Percentiles rank a stretch among this genome's conserved stretches.
phyloP scores from a whole-genome alignment of 1,140 invertebrate species.

The Drosophila tsacasi region DNA sequence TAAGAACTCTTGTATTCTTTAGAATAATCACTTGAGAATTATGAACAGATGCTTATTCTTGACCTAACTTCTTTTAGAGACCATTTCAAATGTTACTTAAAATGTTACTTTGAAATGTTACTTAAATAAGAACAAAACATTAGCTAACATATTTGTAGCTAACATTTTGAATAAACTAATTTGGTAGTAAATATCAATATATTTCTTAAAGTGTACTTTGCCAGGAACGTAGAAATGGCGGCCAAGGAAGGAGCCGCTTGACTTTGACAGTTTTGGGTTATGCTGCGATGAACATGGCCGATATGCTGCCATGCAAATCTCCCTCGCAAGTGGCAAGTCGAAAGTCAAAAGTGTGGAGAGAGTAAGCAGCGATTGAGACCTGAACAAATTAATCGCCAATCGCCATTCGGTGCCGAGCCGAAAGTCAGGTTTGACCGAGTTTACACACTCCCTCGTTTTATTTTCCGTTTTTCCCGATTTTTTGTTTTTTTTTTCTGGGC shows the following conservation, averaged over 20 bases:
- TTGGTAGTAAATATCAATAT: accelerated
- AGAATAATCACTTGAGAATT: not conserved
- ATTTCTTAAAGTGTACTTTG: slow-evolving; percentile 10
- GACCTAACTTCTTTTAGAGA: not conserved
- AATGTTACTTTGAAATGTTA: too few relatives aligned
- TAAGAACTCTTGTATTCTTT: accelerated
- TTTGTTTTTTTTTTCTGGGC: not conserved
- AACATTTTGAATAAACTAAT: not conserved
- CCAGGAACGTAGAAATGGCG: slow-evolving; percentile 6
- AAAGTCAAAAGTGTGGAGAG: slow-evolving; percentile 8
- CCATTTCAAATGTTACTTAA: too few relatives aligned
- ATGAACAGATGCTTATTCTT: not conserved
- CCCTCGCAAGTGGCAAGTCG: slow-evolving; percentile 39
- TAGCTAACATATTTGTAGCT: too few relatives aligned
- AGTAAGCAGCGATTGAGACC: slow-evolving; percentile 69
- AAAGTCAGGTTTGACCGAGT: slow-evolving; percentile 54
- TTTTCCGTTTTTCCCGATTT: not conserved
- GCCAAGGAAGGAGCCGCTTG: slow-evolving; percentile 54
- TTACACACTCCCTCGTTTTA: slow-evolving; percentile 28
- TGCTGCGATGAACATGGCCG: slow-evolving; percentile 74
- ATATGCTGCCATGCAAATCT: slow-evolving; percentile 73
- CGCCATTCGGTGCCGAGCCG: slow-evolving; percentile 45
- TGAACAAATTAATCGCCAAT: slow-evolving; percentile 81
- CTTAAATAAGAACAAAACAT: not conserved
- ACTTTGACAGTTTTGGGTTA: slow-evolving; percentile 80